A percentile compares a stretch with the other conserved stretches of the same genome.
These are phyloP conservation scores for Drosophila neotestacea DNA, from an alignment of 2,888 invertebrate genomes.

Conservation along the genomic window DNA sequence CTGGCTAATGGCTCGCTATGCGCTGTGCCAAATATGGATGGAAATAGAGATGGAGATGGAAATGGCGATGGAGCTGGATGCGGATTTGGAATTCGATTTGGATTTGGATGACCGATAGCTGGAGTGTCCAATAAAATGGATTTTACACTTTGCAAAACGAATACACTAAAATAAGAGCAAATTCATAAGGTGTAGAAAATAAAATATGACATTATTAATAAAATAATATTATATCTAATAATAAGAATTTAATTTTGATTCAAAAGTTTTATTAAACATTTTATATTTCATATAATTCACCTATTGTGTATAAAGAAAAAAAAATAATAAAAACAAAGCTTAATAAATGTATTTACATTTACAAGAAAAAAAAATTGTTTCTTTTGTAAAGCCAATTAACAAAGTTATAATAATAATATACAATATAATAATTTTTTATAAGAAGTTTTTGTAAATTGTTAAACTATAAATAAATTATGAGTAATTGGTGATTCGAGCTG, in stretches of 20 bases:
- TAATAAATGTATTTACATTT: too few relatives aligned
- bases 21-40: conserved; percentile 63
- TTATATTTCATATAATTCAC: too few relatives aligned
- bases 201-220: neutral
- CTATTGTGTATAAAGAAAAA: too few relatives aligned
- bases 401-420: neutral
- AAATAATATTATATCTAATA: neutral
- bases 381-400: too few relatives aligned
- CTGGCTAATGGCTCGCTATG: conserved; percentile 67
- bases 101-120: conserved; percentile 33
- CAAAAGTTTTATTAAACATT: neutral
- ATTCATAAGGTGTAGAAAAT: neutral
- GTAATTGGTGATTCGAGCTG: neutral
- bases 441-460: neutral
- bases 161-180: neutral
- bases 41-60: conserved; percentile 45
- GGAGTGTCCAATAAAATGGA: conserved; percentile 8
- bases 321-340: too few relatives aligned
- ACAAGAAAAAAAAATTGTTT: too few relatives aligned
- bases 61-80: conserved; percentile 17
- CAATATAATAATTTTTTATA: too few relatives aligned
- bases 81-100: conserved; percentile 20
- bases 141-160: conserved; percentile 30
- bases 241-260: too few relatives aligned
- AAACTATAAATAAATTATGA: neutral